These are phyloP conservation scores for Serinus canaria DNA, from an alignment of 2,113 vertebrate genomes.

Conservation along the genomic window DNA sequence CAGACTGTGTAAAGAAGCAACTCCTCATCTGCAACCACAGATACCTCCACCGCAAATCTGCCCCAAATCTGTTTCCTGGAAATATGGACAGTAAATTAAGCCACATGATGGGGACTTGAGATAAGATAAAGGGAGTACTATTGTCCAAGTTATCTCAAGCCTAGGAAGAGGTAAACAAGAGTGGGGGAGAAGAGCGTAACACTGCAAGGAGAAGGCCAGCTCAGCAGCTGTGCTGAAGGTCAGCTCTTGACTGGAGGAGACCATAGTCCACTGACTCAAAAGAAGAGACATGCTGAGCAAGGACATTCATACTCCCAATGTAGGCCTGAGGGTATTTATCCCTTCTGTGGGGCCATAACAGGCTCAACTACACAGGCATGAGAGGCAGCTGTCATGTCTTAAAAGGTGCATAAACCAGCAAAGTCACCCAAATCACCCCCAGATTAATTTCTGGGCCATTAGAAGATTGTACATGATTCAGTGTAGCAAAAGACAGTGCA, in stretches of 20 bases:
- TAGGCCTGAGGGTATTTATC: not conserved
- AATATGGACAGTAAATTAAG: not conserved
- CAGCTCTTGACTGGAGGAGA: not conserved
- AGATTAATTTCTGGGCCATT: not conserved
- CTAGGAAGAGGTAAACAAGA: not conserved
- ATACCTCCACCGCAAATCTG: fast-evolving
- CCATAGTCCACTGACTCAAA: not conserved
- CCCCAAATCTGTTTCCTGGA: fast-evolving
- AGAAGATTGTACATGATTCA: not conserved
- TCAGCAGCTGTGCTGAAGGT: not conserved
- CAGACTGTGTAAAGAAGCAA: not conserved
- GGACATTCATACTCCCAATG: not conserved
- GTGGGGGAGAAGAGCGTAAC: not conserved
- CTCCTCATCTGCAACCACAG: fast-evolving
- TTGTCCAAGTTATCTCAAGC: not conserved
- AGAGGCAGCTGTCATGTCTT: not conserved
- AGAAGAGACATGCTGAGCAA: not conserved
- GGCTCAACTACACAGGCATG: not conserved
- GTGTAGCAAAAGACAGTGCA: not conserved
- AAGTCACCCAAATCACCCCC: not conserved
- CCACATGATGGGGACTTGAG: not conserved
- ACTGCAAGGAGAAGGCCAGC: not conserved
- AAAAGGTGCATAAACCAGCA: not conserved
- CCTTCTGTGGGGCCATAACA: not conserved
- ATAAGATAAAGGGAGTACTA: not conserved